phyloP scores from a whole-genome alignment of 35 echinoderm and acorn worm species.

The Heliocidaris tuberculata region DNA sequence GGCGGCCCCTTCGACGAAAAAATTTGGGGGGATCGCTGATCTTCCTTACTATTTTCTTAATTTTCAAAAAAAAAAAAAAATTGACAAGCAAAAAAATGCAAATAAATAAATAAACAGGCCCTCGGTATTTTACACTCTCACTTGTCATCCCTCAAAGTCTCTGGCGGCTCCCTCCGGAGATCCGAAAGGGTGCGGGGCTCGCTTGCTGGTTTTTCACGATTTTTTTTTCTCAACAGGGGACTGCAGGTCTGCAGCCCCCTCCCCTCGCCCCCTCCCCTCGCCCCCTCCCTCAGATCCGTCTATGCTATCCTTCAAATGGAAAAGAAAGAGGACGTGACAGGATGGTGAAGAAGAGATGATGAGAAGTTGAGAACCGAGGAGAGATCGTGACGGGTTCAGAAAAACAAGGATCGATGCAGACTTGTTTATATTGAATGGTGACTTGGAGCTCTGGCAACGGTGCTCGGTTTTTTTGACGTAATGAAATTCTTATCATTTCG shows the following conservation, averaged over 20 bases:
- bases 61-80: too few species aligned
- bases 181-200: too few species aligned
- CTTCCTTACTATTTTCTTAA: too few species aligned
- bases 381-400: neutral
- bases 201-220: too few species aligned
- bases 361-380: neutral
- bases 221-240: neutral
- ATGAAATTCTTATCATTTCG: neutral
- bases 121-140: too few species aligned
- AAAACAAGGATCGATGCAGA: constrained; percentile 10
- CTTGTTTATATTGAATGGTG: neutral
- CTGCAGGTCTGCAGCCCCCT: neutral
- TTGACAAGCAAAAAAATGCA: too few species aligned
- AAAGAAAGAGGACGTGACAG: neutral
- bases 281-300: neutral
- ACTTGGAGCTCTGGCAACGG: neutral
- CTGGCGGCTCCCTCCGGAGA: too few species aligned
- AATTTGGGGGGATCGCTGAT: too few species aligned
- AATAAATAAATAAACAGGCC: too few species aligned
- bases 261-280: neutral
- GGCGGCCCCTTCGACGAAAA: too few species aligned
- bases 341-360: neutral
- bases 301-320: neutral
- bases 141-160: too few species aligned
- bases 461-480: neutral